phyloP scores from a whole-genome alignment of 2,888 invertebrate species.

The Epistrophella euchroma region DNA sequence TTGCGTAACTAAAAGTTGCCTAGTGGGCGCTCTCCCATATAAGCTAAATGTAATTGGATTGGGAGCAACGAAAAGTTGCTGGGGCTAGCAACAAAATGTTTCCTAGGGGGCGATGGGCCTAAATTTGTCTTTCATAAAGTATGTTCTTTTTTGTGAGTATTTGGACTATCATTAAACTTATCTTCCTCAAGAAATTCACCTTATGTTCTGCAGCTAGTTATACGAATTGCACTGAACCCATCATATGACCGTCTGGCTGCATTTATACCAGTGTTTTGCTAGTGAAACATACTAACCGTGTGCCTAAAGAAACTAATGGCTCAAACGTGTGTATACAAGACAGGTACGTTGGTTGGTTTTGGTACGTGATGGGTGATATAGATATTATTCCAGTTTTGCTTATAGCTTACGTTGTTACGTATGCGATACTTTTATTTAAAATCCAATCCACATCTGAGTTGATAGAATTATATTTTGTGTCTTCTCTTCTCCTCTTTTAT shows the following conservation, averaged over 20 bases:
- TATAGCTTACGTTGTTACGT: slow-evolving; percentile 62
- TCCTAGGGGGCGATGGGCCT: too few relatives aligned
- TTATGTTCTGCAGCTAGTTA: neutral
- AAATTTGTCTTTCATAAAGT: too few relatives aligned
- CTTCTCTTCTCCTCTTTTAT: slow-evolving; percentile 39
- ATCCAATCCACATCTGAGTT: slow-evolving; percentile 43
- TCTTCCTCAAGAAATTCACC: slow-evolving; percentile 29
- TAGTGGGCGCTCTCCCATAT: too few relatives aligned
- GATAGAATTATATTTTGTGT: slow-evolving; percentile 10
- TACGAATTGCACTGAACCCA: slow-evolving; percentile 29
- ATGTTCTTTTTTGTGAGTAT: too few relatives aligned
- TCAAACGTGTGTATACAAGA: slow-evolving; percentile 43
- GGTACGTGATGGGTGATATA: slow-evolving; percentile 35
- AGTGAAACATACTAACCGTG: slow-evolving; percentile 52
- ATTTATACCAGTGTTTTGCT: slow-evolving; percentile 20
- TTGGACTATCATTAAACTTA: too few relatives aligned
- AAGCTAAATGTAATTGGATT: too few relatives aligned
- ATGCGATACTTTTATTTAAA: slow-evolving; percentile 55
- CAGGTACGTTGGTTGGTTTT: slow-evolving; percentile 4
- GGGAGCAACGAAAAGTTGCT: too few relatives aligned
- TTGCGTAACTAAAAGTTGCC: too few relatives aligned
- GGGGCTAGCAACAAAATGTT: too few relatives aligned
- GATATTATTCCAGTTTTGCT: slow-evolving; percentile 56
- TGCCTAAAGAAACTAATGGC: slow-evolving; percentile 37
- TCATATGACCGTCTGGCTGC: slow-evolving; percentile 50